Evolutionary conservation across 2,113 vertebrate genomes (phyloP).

Genomic region (Oostethus manadensis): DNA sequence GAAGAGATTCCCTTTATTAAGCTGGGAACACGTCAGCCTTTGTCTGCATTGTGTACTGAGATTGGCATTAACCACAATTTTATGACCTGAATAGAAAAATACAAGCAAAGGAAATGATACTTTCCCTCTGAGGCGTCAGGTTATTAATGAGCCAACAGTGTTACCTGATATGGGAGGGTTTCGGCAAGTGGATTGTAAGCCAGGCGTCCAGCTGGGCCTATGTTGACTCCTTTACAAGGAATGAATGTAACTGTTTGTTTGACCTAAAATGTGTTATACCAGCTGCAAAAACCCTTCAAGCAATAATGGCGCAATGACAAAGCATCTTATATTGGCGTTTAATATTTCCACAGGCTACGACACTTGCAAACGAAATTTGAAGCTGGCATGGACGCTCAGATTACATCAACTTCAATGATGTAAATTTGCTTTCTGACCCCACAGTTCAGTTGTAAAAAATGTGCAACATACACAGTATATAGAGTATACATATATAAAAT

Average conservation of each 20-base stretch:
- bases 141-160: not conserved
- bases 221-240: not conserved
- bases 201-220: not conserved
- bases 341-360: not conserved
- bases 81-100: not conserved
- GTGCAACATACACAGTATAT: not conserved
- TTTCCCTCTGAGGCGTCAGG: not conserved
- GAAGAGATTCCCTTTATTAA: not conserved
- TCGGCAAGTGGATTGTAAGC: not conserved
- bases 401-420: not conserved
- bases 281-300: not conserved
- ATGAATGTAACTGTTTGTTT: not conserved
- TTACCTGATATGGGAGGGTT: conserved; percentile 2
- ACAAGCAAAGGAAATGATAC: not conserved
- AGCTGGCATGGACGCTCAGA: not conserved
- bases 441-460: not conserved
- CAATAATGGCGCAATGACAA: not conserved
- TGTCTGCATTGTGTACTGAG: not conserved
- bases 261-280: not conserved
- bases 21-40: not conserved
- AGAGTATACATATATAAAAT: too few relatives aligned
- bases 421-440: not conserved
- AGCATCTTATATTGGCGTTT: not conserved
- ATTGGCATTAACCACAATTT: conserved; percentile 2
- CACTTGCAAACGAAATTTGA: not conserved